Evolutionary conservation across 1,140 invertebrate species (phyloP).

Genomic region (Leptopilina clavipes): DNA sequence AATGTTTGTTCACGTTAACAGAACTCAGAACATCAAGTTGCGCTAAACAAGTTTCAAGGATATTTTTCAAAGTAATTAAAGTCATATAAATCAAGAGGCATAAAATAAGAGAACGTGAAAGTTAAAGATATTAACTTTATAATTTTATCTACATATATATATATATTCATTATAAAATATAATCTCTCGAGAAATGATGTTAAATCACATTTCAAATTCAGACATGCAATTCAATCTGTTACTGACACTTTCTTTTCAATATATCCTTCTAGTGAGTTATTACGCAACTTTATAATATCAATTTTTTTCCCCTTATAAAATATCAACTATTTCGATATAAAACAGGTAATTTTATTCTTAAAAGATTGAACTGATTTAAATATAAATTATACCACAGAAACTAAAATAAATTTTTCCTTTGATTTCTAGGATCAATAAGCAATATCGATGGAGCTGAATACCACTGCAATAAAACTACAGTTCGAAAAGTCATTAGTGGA

Average conservation of each 20-base stretch:
- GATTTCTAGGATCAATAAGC: conserved; percentile 91
- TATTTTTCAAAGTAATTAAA: conserved; percentile 20
- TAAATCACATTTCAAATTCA: neutral
- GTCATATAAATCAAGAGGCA: neutral
- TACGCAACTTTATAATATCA: too few species aligned
- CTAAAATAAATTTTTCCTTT: conserved; percentile 37
- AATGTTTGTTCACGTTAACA: neutral
- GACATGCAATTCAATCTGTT: neutral
- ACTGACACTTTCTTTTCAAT: neutral
- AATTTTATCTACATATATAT: too few species aligned
- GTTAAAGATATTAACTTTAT: neutral
- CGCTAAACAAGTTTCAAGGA: neutral
- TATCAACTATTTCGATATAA: too few species aligned
- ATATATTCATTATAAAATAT: neutral
- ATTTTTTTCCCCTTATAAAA: too few species aligned
- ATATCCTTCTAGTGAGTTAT: too few species aligned
- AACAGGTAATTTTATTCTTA: too few species aligned
- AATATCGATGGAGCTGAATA: conserved; percentile 94
- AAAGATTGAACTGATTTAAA: too few species aligned
- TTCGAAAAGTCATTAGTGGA: conserved; percentile 93
- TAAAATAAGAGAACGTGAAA: neutral
- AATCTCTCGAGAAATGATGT: neutral
- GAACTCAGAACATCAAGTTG: neutral
- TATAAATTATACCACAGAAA: too few species aligned
- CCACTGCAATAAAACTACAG: conserved; percentile 89